Evolutionary conservation across 1,140 invertebrate genomes (phyloP), one percentile per base, ranked within the genome.

Genomic region (Procambarus virginalis): DNA sequence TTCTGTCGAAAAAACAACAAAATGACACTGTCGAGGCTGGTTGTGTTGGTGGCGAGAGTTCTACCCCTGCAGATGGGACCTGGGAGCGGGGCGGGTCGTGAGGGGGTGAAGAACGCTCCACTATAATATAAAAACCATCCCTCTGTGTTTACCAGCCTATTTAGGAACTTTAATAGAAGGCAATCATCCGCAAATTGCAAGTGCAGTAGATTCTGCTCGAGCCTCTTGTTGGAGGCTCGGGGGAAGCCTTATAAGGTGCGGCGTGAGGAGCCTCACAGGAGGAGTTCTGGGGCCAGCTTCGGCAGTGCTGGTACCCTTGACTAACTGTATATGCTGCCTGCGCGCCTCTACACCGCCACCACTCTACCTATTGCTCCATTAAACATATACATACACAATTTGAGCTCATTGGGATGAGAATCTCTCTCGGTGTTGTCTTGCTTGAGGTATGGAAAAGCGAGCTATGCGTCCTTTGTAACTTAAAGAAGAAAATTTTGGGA

Each of bases 131-230:
- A 85, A 85, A 76, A 85, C 70, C 83, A 75, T 77, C 83, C 76
- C 14, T 68, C 83, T 85, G 70, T 85, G 83, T 85, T 85, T 85
- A 85, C 83, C 70, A 55, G n/a, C 83, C 83, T 85, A 76, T 85
- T 85, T 76, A 85, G 83, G 83, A 85, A 76, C 46, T 85, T 22
- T 85, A 85, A 85, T 85, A 58, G 83, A 85, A 85, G 83, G 83
- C 83, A 85, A 85, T 85, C 83, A 70, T 85, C 83, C 75, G 83
- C 48, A 85, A 85, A 85, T 85, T 85, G 83, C 68, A 75, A 85
- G 83, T 85, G 75, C 83, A 85, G 83, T 85, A 85, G 83, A 85
- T 85, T 85, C 83, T 76, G 46, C 83, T 34, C 60, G 83, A 55
- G 70, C 70, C 83, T 51, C 55, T 70, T 75, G 83, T 58, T 85